phyloP scores from a whole-genome alignment of 2,113 vertebrate genomes.

The rabbit (Oryctolagus cuniculus) region mOryCun1.1 NC_091439.1:88744001-88744500 shows the following conservation, averaged over 20 bases:
- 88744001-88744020: neutral
- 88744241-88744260: neutral
- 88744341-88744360: neutral
- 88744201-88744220: neutral
- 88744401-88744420: conserved; percentile 27
- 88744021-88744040: neutral
- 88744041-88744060: neutral
- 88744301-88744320: neutral
- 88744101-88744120: neutral
- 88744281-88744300: neutral
- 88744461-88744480: neutral
- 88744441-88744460: neutral
- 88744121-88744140: neutral
- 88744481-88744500: neutral
- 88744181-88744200: neutral
- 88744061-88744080: neutral
- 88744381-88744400: neutral
- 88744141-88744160: neutral
- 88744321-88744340: neutral
- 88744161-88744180: neutral
- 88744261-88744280: neutral
- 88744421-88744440: conserved; percentile 33
- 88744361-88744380: neutral
- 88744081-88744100: neutral
- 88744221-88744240: neutral